A percentile compares a stretch with the other conserved stretches of the same genome.
Evolutionary conservation across 2,113 vertebrate genomes (phyloP).

Genomic region (Thunnus thynnus): DNA sequence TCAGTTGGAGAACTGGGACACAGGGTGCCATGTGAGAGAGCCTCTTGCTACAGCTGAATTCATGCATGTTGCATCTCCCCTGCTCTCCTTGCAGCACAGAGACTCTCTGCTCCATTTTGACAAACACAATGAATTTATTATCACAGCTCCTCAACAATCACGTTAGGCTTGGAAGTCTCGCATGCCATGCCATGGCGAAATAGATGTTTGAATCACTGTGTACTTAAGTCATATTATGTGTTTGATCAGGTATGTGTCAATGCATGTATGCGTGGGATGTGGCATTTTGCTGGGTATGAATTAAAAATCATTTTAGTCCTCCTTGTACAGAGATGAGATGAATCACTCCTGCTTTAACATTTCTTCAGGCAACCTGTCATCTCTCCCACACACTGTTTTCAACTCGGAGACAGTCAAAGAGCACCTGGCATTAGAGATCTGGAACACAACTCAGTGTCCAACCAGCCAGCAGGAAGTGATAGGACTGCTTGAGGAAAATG

Average conservation of each 20-base stretch:
- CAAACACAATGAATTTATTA: constrained; percentile 78
- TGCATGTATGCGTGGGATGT: constrained; percentile 51
- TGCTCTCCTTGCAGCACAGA: constrained; percentile 50
- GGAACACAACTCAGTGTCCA: constrained; percentile 29
- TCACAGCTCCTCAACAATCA: constrained; percentile 45
- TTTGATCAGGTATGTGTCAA: constrained; percentile 49
- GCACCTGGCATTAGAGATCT: constrained; percentile 56
- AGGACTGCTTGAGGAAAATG: constrained; percentile 19
- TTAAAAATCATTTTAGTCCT: constrained; percentile 67
- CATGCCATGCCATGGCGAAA: constrained; percentile 1
- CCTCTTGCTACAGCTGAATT: constrained; percentile 46
- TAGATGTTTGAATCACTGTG: constrained; percentile 35
- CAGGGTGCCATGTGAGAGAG: constrained; percentile 21
- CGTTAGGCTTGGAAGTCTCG: constrained; percentile 1
- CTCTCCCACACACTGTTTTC: constrained; percentile 72
- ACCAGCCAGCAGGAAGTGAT: neutral
- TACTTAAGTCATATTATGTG: constrained; percentile 26
- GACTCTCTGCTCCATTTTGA: constrained; percentile 70
- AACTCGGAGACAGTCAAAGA: constrained; percentile 65
- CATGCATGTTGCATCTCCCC: constrained; percentile 66
- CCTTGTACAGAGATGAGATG: constrained; percentile 60
- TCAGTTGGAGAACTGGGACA: constrained; percentile 39
- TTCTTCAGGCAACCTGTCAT: constrained; percentile 73
- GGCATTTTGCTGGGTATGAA: constrained; percentile 68
- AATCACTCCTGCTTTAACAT: constrained; percentile 73